Conservation (phyloP, 2,888 invertebrate genomes). For the Neuroscelio doddi region DNA sequence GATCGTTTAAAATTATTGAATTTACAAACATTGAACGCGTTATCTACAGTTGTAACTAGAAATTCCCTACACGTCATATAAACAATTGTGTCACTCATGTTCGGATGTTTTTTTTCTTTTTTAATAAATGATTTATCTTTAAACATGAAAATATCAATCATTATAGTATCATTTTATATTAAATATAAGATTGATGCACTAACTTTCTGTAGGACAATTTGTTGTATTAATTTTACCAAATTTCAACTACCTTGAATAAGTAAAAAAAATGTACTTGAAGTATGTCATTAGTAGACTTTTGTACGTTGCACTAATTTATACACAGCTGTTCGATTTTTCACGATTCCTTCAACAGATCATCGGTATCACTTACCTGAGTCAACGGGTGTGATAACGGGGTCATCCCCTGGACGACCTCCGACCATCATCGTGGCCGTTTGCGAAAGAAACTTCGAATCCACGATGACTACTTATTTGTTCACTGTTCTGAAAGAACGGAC, state of each 20-base stretch:
- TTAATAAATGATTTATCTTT: too few relatives aligned
- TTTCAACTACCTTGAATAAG: too few relatives aligned
- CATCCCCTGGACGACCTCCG: slow-evolving; percentile 65
- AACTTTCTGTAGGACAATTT: background rate
- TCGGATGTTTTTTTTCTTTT: too few relatives aligned
- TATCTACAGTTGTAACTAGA: too few relatives aligned
- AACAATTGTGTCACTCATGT: too few relatives aligned
- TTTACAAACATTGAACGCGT: too few relatives aligned
- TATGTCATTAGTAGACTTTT: too few relatives aligned
- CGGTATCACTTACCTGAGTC: slow-evolving; percentile 62
- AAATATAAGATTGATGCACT: background rate
- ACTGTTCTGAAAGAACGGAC: slow-evolving; percentile 42
- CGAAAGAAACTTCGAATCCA: slow-evolving; percentile 43
- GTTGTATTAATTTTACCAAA: background rate
- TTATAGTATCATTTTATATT: background rate
- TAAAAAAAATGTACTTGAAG: too few relatives aligned
- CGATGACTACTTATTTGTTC: slow-evolving; percentile 26
- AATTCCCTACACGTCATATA: too few relatives aligned
- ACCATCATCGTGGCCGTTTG: slow-evolving; percentile 62
- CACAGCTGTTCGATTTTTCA: slow-evolving; percentile 35
- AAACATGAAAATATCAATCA: background rate
- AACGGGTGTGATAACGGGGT: slow-evolving; percentile 67
- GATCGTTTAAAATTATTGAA: background rate
- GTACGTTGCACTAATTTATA: background rate
- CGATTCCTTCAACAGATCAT: background rate